Evolutionary conservation across 2,888 invertebrate species (phyloP).

Genomic region (Aporophyla lueneburgensis): DNA sequence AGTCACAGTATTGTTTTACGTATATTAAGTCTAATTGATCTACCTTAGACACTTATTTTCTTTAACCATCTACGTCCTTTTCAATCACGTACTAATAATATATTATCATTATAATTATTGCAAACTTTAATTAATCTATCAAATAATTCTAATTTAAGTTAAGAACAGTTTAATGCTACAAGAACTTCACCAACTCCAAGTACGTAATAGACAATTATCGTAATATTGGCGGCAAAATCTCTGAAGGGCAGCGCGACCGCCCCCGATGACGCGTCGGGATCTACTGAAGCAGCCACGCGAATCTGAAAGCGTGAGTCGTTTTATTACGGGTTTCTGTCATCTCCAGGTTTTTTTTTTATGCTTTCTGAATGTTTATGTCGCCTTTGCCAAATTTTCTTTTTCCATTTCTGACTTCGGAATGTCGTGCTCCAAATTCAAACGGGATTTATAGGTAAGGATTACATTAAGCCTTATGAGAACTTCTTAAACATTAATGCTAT

Average conservation of each 20-base stretch:
- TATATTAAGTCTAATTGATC: not conserved
- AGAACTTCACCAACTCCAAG: constrained; percentile 8
- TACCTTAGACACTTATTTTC: not conserved
- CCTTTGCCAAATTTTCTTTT: constrained; percentile 30
- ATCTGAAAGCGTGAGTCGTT: constrained; percentile 34
- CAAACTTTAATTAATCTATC: not conserved
- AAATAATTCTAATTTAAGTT: not conserved
- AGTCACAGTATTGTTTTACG: constrained; percentile 10
- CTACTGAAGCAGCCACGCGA: constrained; percentile 66
- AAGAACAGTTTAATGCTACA: not conserved
- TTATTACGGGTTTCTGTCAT: constrained; percentile 53
- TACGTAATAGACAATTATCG: constrained; percentile 52
- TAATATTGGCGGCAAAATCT: constrained; percentile 78
- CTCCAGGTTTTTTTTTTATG: constrained; percentile 36
- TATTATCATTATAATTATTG: not conserved
- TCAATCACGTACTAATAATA: too few species aligned
- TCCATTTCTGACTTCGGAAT: not conserved
- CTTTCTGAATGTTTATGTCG: constrained; percentile 33
- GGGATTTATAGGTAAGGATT: not conserved
- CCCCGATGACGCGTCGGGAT: constrained; percentile 53
- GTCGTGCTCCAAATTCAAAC: constrained; percentile 17
- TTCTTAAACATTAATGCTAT: constrained; percentile 17
- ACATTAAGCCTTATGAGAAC: not conserved
- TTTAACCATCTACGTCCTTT: not conserved
- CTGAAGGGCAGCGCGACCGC: constrained; percentile 61